Conservation (phyloP, 2,113 vertebrate genomes). For the Gobiocypris rarus region DNA sequence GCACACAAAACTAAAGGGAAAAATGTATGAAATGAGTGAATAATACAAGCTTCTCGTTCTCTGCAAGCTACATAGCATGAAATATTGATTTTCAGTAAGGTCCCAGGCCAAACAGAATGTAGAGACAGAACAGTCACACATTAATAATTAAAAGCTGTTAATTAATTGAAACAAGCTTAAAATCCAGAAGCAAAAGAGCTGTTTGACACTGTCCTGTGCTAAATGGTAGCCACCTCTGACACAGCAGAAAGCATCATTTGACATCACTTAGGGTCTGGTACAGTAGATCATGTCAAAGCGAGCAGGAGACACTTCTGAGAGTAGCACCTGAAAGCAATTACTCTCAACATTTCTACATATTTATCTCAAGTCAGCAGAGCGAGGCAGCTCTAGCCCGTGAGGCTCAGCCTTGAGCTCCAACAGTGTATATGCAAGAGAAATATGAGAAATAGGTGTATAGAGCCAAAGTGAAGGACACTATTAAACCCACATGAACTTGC, state of each 20-base stretch:
- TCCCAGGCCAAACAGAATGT: neutral
- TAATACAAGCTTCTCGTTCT: neutral
- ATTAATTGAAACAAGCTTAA: constrained; percentile 4
- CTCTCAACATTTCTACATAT: constrained; percentile 51
- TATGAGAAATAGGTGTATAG: too few relatives aligned
- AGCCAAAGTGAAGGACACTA: neutral
- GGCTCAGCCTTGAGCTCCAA: constrained; percentile 2
- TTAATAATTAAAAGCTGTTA: neutral
- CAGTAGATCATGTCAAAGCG: constrained; percentile 41
- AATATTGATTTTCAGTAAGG: neutral
- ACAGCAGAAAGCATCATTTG: constrained; percentile 42
- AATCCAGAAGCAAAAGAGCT: constrained; percentile 7
- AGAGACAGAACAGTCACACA: neutral
- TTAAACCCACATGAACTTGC: neutral
- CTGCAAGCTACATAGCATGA: neutral
- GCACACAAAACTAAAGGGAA: neutral
- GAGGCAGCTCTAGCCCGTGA: neutral
- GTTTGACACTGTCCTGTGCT: constrained; percentile 6
- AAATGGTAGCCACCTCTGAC: neutral
- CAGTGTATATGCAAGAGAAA: neutral
- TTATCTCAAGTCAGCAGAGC: constrained; percentile 54
- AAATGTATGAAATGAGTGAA: neutral
- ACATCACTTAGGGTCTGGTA: constrained; percentile 32
- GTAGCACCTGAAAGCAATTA: constrained; percentile 58
- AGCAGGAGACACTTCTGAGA: constrained; percentile 45